These are phyloP conservation scores for Microtus ochrogaster DNA, from an alignment of 2,113 vertebrate genomes.

Conservation along the genomic window DNA sequence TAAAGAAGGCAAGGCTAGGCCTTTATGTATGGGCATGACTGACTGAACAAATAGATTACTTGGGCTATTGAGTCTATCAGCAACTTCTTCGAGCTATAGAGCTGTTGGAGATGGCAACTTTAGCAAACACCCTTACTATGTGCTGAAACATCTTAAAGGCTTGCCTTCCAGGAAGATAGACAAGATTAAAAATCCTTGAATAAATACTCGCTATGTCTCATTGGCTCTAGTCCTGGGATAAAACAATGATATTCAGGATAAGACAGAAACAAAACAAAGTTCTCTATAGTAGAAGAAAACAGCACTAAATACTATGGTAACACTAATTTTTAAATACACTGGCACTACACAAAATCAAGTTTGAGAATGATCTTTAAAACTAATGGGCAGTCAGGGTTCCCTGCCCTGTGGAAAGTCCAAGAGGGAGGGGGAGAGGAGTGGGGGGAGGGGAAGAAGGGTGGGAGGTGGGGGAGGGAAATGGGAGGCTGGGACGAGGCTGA, in stretches of 20 bases:
- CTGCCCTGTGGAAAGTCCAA: no score
- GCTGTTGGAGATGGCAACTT: neutral
- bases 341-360: neutral
- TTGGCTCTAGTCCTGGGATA: neutral
- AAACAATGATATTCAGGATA: neutral
- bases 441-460: no score
- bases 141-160: neutral
- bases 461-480: no score
- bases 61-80: neutral
- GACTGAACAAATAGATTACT: neutral
- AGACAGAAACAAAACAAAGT: neutral
- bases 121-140: fast-evolving
- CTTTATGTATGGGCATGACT: neutral
- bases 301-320: neutral
- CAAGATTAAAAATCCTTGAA: neutral
- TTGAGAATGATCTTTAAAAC: neutral
- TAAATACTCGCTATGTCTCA: no score
- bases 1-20: neutral
- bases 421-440: no score
- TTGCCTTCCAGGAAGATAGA: neutral
- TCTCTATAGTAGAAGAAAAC: neutral
- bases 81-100: neutral
- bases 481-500: no score
- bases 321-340: neutral
- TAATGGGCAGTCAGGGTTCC: no score